These are phyloP conservation scores for Matsumyia berberina DNA, from an alignment of 2,888 invertebrate genomes.

Conservation along the genomic window DNA sequence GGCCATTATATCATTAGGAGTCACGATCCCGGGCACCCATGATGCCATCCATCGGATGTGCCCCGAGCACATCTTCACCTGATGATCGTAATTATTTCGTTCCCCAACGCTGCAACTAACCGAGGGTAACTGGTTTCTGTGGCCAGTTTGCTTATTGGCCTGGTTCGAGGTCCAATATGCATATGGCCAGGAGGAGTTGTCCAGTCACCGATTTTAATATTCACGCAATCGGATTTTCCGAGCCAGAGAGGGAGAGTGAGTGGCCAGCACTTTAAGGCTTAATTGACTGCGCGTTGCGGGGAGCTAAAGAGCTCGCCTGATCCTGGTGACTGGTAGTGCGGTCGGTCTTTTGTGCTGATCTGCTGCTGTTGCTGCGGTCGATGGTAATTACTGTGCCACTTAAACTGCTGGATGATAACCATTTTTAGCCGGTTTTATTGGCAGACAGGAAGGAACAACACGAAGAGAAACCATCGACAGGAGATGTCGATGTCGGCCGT, in stretches of 20 bases:
- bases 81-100: conserved; percentile 75
- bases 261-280: conserved; percentile 73
- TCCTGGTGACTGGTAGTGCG: conserved; percentile 18
- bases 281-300: conserved; percentile 64
- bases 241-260: conserved; percentile 38
- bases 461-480: conserved; percentile 37
- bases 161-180: conserved; percentile 53
- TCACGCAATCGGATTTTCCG: conserved; percentile 68
- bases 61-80: conserved; percentile 70
- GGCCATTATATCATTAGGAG: conserved; percentile 75
- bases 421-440: conserved; percentile 65
- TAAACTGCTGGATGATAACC: conserved; percentile 72
- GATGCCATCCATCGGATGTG: conserved; percentile 55
- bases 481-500: conserved; percentile 73
- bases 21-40: conserved; percentile 74
- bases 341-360: conserved; percentile 53
- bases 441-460: conserved; percentile 34
- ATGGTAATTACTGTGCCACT: conserved; percentile 74
- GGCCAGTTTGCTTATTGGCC: conserved; percentile 63
- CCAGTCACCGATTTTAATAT: conserved; percentile 74
- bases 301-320: conserved; percentile 28
- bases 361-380: conserved; percentile 60
- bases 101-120: conserved; percentile 50
- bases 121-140: conserved; percentile 34
- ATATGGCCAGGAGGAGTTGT: conserved; percentile 69